Conservation (phyloP, 2,888 invertebrate species). For the Tinea trinotella region DNA sequence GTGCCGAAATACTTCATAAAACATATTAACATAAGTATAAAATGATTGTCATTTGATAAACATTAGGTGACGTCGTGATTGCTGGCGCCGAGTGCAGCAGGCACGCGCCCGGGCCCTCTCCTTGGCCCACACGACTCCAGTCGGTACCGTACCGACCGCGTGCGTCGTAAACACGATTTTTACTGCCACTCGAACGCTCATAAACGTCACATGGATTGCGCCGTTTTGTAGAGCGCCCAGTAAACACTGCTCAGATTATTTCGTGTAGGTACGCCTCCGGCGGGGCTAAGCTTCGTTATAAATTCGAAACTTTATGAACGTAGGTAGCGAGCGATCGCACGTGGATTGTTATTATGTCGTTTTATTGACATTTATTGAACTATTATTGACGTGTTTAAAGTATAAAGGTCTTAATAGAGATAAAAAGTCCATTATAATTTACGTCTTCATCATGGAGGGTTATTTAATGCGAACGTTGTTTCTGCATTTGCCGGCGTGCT, state of each 20-base stretch:
- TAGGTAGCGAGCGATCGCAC: slow-evolving; percentile 45
- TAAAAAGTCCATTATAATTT: slow-evolving; percentile 62
- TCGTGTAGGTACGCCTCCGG: slow-evolving; percentile 44
- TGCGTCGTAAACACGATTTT: slow-evolving; percentile 66
- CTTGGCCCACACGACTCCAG: slow-evolving; percentile 10
- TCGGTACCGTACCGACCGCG: slow-evolving; percentile 27
- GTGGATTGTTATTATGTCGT: slow-evolving; percentile 69
- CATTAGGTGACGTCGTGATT: background rate
- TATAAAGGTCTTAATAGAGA: slow-evolving; percentile 67
- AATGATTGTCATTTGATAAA: background rate
- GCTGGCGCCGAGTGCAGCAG: slow-evolving; percentile 27
- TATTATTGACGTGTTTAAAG: slow-evolving; percentile 71
- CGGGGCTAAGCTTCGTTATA: slow-evolving; percentile 65
- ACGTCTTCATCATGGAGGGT: slow-evolving; percentile 57
- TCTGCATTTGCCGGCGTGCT: slow-evolving; percentile 30
- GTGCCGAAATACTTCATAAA: too few relatives aligned
- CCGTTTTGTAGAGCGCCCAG: slow-evolving; percentile 66
- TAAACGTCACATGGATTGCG: slow-evolving; percentile 68
- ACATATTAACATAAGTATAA: background rate
- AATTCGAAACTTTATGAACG: slow-evolving; percentile 65
- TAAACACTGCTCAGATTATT: slow-evolving; percentile 64
- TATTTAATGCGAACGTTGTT: slow-evolving; percentile 20
- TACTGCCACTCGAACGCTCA: slow-evolving; percentile 65
- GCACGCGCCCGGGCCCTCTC: slow-evolving; percentile 32
- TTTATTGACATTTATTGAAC: slow-evolving; percentile 68